These are phyloP conservation scores for Darevskia mixta DNA, from an alignment of 2,797 vertebrate species.

Conservation along the genomic window DNA sequence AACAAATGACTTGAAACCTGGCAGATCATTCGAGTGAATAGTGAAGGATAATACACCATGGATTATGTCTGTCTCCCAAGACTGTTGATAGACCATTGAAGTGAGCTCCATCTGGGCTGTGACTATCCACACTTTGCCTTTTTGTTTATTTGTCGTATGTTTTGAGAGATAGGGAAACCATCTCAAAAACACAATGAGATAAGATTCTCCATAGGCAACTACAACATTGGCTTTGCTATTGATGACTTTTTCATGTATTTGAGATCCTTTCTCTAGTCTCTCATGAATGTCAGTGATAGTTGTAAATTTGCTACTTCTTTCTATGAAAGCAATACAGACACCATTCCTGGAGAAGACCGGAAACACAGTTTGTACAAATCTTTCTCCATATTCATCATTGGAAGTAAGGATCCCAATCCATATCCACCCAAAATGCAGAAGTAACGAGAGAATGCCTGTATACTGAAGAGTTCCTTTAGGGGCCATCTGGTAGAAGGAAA, in stretches of 20 bases:
- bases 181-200: background rate
- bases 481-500: background rate
- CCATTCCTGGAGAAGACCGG: background rate
- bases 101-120: background rate
- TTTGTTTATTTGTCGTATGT: background rate
- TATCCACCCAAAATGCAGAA: constrained; percentile 1
- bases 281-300: background rate
- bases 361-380: background rate
- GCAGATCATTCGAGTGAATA: background rate
- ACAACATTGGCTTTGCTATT: background rate
- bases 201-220: background rate
- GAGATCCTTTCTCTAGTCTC: background rate
- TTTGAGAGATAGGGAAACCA: background rate
- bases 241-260: background rate
- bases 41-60: background rate
- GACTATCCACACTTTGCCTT: background rate
- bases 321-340: background rate
- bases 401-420: background rate
- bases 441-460: background rate
- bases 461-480: background rate
- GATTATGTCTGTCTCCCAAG: background rate
- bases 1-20: background rate
- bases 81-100: background rate
- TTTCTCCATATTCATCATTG: constrained; percentile 13
- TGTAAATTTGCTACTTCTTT: background rate